These are phyloP conservation scores for Carollia perspicillata DNA, from an alignment of 2,113 vertebrate species.

Conservation along the genomic window DNA sequence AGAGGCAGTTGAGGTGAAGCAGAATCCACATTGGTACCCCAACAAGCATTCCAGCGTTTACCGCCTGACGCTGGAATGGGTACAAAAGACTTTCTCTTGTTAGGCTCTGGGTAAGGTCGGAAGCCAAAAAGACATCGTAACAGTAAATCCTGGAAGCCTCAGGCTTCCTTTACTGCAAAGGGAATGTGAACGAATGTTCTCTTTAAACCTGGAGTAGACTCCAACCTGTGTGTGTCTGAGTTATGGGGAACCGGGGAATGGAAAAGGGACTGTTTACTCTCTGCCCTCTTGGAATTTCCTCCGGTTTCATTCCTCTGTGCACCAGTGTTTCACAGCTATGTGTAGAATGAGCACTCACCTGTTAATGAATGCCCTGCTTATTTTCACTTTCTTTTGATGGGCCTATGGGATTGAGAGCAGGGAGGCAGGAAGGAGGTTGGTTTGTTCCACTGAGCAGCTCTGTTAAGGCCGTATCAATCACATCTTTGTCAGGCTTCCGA, in stretches of 20 bases:
- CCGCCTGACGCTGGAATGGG: background rate
- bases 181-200: conserved; percentile 36
- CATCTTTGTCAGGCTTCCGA: background rate
- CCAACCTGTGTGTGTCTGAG: conserved; percentile 38
- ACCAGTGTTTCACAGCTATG: conserved; percentile 28
- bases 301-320: background rate
- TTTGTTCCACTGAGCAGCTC: background rate
- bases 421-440: conserved; percentile 39
- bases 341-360: conserved; percentile 29
- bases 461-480: conserved; percentile 15
- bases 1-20: background rate
- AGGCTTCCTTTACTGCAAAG: conserved; percentile 1
- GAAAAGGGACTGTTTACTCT: conserved; percentile 48
- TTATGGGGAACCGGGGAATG: background rate
- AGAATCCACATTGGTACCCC: background rate
- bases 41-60: conserved; percentile 27
- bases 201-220: conserved; percentile 10
- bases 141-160: conserved; percentile 34
- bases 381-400: conserved; percentile 51
- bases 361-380: conserved; percentile 65
- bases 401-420: conserved; percentile 7
- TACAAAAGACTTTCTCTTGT: conserved; percentile 38
- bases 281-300: conserved; percentile 63
- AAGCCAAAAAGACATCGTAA: conserved; percentile 20
- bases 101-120: background rate